Base-by-base conservation (phyloP, 2,797 vertebrate genomes). In the Helarctos malayanus region DNA sequence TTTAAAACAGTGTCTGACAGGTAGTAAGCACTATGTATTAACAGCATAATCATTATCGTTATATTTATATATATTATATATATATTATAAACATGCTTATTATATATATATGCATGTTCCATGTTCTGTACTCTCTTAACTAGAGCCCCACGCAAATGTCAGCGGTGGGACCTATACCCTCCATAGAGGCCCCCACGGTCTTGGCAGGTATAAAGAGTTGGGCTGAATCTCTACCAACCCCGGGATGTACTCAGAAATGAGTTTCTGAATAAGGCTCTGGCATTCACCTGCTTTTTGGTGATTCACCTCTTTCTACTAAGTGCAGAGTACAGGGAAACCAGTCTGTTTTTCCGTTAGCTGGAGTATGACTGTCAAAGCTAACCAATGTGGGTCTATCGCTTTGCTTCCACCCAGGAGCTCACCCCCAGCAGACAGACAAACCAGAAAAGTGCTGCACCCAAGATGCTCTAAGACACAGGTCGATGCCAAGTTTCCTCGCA, bases 221-320 rank as follows among this genome's bases (percentile, higher is more conserved):
- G 27, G 52, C 35, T 54, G 59, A 88, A 25, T 80, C 68, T 87
- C 61, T 27, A 68, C 32, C 59, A 84, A 75, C 3, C 0, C 16
- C 35, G 78, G 47, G 23, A 82, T 7, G 25, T 21, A 35, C 59
- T 59, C 81, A 75, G 57, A 94, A 89, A 94, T 45, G 32, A 88
- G 49, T 80, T 89, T 95, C 73, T 80, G 57, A 52, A 49, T 52
- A 52, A 91, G 52, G 21, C 15, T 82, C 19, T 78, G 32, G 29
- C 45, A 90, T 76, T 27, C 41, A 47, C 45, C 91, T 94, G 57
- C 41, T 88, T 81, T 90, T 57, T 18, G 38, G 52, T 59, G 54
- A 80, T 71, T 91, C 54, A 65, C 71, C 54, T 93, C 65, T 95
- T 95, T 89, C 63, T 95, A 81, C 12, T 75, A 38, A 88, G 71